phyloP scores from a whole-genome alignment of 2,113 vertebrate genomes.

The Hydrochoerus hydrochaeris region DNA sequence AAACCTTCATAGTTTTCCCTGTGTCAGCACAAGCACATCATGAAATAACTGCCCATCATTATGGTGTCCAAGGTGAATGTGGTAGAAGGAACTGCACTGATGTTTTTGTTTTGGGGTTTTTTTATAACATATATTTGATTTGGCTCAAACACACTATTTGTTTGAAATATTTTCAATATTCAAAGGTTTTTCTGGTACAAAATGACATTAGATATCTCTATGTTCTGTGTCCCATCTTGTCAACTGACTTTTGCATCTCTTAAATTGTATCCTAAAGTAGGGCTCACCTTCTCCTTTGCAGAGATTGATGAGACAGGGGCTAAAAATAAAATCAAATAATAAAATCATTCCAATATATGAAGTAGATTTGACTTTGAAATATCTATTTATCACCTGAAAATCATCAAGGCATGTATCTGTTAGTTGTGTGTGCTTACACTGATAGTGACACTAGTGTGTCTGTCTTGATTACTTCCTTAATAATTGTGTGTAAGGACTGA shows the following conservation, averaged over 20 bases:
- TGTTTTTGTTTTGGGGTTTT: neutral
- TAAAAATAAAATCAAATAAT: neutral
- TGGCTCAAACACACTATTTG: neutral
- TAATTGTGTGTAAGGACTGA: neutral
- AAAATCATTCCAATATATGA: neutral
- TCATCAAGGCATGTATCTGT: too few relatives aligned
- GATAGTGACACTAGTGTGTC: neutral
- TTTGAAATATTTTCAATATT: neutral
- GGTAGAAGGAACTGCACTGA: neutral
- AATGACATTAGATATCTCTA: neutral
- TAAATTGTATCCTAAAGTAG: neutral
- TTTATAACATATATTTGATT: neutral
- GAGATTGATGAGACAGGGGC: neutral
- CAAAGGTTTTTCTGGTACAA: neutral
- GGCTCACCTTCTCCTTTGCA: neutral
- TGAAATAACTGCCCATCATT: neutral
- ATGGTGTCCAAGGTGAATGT: neutral
- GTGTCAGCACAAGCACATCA: neutral
- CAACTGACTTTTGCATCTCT: neutral
- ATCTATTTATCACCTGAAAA: neutral
- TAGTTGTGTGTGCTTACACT: neutral
- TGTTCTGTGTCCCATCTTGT: neutral
- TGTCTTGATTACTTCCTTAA: neutral
- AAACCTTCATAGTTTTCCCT: neutral
- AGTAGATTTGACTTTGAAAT: neutral